Percentiles rank a stretch among this genome's conserved stretches.
These are phyloP conservation scores for Athetis lepigone DNA, from an alignment of 2,888 invertebrate genomes.

Conservation along the genomic window DNA sequence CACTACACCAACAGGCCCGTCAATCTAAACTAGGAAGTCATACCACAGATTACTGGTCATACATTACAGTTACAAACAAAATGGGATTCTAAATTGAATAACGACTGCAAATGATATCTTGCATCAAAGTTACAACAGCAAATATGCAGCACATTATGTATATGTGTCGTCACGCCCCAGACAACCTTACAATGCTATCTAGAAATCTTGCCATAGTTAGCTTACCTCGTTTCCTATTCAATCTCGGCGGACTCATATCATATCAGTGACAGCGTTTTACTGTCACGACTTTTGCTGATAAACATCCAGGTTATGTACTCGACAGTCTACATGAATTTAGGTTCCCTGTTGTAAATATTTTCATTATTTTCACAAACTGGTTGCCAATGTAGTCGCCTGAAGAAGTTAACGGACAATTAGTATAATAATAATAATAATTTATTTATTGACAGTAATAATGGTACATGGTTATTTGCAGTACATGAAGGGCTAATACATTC, in stretches of 20 bases:
- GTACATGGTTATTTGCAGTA: too few species aligned
- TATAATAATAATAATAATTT: too few species aligned
- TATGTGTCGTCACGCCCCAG: slow-evolving; percentile 49
- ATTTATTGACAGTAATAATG: too few species aligned
- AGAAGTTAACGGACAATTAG: too few species aligned
- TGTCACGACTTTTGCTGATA: slow-evolving; percentile 56
- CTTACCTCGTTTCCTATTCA: slow-evolving; percentile 52
- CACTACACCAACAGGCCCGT: too few species aligned
- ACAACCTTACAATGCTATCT: slow-evolving; percentile 59
- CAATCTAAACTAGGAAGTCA: too few species aligned
- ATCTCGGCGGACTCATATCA: slow-evolving; percentile 47
- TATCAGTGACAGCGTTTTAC: slow-evolving; percentile 53
- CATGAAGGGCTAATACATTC: too few species aligned
- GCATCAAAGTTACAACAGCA: slow-evolving; percentile 35
- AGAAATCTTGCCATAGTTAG: slow-evolving; percentile 46
- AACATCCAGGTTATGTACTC: slow-evolving; percentile 30
- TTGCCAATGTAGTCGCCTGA: background rate
- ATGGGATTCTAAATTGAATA: background rate
- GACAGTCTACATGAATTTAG: slow-evolving; percentile 11
- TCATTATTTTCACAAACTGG: background rate
- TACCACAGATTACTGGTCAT: too few species aligned
- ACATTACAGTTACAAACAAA: background rate
- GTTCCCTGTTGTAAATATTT: background rate
- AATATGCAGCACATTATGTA: slow-evolving; percentile 41
- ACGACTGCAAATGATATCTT: slow-evolving; percentile 29